Base-by-base conservation (phyloP, 1,140 invertebrate genomes). In the Drosophila leontia region DNA sequence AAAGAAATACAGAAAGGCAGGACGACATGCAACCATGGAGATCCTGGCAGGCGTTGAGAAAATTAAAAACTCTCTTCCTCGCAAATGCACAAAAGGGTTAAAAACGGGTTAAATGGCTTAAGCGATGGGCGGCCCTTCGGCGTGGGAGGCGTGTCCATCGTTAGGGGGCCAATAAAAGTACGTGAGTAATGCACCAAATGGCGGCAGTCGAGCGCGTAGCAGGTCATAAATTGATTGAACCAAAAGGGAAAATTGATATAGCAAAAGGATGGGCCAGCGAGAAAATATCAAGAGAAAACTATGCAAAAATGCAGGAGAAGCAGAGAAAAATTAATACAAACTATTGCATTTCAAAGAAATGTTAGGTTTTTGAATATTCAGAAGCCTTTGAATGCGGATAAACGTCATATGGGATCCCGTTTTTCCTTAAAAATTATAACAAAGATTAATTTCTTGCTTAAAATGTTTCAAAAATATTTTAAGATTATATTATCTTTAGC, bases 201-300 rank as follows among this genome's bases (percentile, higher is more conserved):
- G 65, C 26, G 59, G 69, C 61, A 51, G 51, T 37, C 58, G 44
- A 58, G 44, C 39, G 61, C 51, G 62, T 61, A 68, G 64, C 47
- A 62, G 65, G 64, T 79, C 82, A 84, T 84, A 88, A 87, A 87
- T 87, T 87, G 84, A 87, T 84, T 81, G 80, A 78, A 58, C 60
- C 51, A 65, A 67, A 44, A 57, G 44, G 63, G 45, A 63, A 75
- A 75, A 80, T 75, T 78, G 80, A 63, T 83, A 69, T 48, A 64
- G 41, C 61, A 56, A 78, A 80, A 41, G 55, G 35, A 48, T 56
- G 42, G 55, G 26, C 12, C 65, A 19, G 7, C 23, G 13, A 37
- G 19, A 26, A 56, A 42, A 61, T 41, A 50, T 41, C 32, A 9
- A 61, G 35, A 57, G 15, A 57, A 35, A 62, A 47, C 34, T 39